phyloP scores from a whole-genome alignment of 2,888 invertebrate genomes.

The Serrognathus titanus region DNA sequence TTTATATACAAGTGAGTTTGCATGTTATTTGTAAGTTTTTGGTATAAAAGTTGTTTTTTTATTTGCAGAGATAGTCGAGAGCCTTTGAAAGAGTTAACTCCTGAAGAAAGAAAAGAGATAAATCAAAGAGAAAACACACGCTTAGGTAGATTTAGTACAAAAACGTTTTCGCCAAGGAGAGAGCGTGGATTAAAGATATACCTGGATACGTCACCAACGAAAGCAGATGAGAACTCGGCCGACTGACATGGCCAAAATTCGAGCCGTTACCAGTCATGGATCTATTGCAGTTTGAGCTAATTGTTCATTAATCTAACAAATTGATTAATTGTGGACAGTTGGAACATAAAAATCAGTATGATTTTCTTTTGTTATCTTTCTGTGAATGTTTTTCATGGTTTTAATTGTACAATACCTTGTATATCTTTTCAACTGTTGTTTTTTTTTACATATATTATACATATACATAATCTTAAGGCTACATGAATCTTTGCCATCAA shows the following conservation, averaged over 20 bases:
- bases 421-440: slow-evolving; percentile 16
- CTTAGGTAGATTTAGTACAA: slow-evolving; percentile 48
- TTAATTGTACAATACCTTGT: slow-evolving; percentile 18
- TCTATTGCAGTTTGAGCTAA: slow-evolving; percentile 41
- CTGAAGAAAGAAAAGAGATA: slow-evolving; percentile 61
- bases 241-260: slow-evolving; percentile 44
- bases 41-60: neutral
- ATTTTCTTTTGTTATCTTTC: slow-evolving; percentile 17
- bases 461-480: slow-evolving; percentile 1
- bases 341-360: slow-evolving; percentile 11
- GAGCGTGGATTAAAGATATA: slow-evolving; percentile 73
- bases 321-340: neutral
- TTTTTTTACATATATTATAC: slow-evolving; percentile 6
- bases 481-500: slow-evolving; percentile 8
- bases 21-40: neutral
- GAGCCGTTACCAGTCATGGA: slow-evolving; percentile 36
- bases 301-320: neutral
- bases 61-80: slow-evolving; percentile 60
- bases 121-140: slow-evolving; percentile 57
- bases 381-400: slow-evolving; percentile 15
- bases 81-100: slow-evolving; percentile 55
- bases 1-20: slow-evolving; percentile 63
- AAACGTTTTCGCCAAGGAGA: slow-evolving; percentile 59
- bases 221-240: slow-evolving; percentile 42
- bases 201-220: slow-evolving; percentile 54